Percentiles rank a stretch among this genome's conserved stretches.
These are phyloP conservation scores for Liparis tanakae DNA, from an alignment of 2,797 vertebrate genomes.

Conservation along the genomic window DNA sequence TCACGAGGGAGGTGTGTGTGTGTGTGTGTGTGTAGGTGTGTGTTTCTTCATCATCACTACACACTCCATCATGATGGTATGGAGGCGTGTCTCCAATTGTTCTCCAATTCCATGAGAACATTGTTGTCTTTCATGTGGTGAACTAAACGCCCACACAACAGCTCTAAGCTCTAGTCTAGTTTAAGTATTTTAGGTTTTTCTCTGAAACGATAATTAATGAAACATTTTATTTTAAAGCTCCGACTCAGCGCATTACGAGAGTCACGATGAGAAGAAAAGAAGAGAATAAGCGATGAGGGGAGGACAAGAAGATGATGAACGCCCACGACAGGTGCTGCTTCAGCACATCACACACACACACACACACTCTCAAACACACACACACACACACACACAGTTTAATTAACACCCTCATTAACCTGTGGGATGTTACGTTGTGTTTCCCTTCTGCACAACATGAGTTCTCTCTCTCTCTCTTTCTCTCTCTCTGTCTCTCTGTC, in stretches of 20 bases:
- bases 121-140: no score
- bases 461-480: neutral
- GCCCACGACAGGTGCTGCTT: slow-evolving; percentile 18
- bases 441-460: neutral
- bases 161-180: no score
- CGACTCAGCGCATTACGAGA: neutral
- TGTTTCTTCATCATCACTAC: no score
- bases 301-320: slow-evolving; percentile 17
- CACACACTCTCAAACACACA: neutral
- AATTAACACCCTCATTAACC: slow-evolving; percentile 40
- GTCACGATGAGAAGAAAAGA: neutral
- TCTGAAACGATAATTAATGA: neutral
- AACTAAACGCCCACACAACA: no score
- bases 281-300: neutral
- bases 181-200: no score
- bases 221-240: neutral
- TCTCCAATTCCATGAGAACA: no score
- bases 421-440: neutral
- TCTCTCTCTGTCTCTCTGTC: neutral
- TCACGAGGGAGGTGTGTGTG: slow-evolving; percentile 52
- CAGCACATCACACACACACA: slow-evolving; percentile 33
- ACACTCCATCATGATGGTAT: no score
- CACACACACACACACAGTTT: slow-evolving; percentile 12
- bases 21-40: neutral
- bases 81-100: no score